A percentile compares a stretch with the other conserved stretches of the same genome.
Evolutionary conservation across 1,140 invertebrate species (phyloP).

Genomic region (Adoxophyes honmai): DNA sequence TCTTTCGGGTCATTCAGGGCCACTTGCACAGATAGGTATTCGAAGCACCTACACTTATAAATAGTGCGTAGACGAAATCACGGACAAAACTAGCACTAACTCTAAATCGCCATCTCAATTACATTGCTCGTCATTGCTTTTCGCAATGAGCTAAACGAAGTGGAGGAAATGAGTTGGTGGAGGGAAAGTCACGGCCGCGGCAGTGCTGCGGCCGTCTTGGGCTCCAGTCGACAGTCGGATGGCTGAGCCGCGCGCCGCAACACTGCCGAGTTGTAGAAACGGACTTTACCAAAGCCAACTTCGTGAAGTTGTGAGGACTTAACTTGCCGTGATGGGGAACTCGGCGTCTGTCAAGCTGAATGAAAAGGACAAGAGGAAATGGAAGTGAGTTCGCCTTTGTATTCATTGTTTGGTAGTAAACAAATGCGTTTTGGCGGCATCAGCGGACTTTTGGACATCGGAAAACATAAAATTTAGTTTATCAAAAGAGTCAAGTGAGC

Average conservation of each 20-base stretch:
- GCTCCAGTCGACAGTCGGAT: constrained; percentile 34
- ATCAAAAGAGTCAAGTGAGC: too few species aligned
- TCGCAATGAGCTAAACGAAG: background rate
- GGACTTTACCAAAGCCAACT: background rate
- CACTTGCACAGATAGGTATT: too few species aligned
- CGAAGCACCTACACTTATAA: too few species aligned
- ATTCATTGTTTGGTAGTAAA: constrained; percentile 18
- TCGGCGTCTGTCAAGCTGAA: constrained; percentile 60
- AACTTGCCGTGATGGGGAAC: constrained; percentile 57
- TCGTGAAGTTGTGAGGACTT: too few species aligned
- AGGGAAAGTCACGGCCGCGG: constrained; percentile 63
- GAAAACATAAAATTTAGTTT: too few species aligned
- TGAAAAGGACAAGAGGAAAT: constrained; percentile 62
- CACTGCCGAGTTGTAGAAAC: too few species aligned
- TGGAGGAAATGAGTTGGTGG: constrained; percentile 31
- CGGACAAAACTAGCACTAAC: too few species aligned
- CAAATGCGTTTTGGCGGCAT: background rate
- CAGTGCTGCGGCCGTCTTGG: constrained; percentile 19
- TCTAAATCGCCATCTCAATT: too few species aligned
- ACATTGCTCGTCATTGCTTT: too few species aligned
- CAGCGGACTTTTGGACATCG: too few species aligned
- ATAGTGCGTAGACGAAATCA: too few species aligned
- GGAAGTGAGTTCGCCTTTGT: constrained; percentile 51
- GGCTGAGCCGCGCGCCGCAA: constrained; percentile 37
- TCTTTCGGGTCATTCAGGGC: too few species aligned